These are phyloP conservation scores for Pseudomyrmex concolor DNA, from an alignment of 1,140 invertebrate genomes.

Conservation along the genomic window DNA sequence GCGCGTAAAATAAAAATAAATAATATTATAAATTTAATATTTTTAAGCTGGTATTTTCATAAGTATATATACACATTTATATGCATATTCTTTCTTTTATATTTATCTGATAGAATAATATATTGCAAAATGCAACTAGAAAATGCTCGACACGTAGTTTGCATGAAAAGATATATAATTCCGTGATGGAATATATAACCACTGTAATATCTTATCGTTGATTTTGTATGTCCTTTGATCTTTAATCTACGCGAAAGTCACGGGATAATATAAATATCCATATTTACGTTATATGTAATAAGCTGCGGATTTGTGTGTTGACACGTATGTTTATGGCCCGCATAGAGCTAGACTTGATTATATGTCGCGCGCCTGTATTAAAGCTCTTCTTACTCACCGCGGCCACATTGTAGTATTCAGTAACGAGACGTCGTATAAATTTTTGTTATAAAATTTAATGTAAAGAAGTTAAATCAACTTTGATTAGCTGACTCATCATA, in stretches of 20 bases:
- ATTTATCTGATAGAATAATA: background rate
- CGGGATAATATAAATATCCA: slow-evolving; percentile 12
- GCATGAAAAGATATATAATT: background rate
- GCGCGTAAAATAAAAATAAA: too few species aligned
- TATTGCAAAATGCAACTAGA: background rate
- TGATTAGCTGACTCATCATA: too few species aligned
- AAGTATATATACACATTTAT: too few species aligned
- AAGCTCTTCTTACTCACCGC: background rate
- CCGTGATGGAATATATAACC: background rate
- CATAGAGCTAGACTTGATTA: slow-evolving; percentile 32
- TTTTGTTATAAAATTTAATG: too few species aligned
- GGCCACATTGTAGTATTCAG: too few species aligned
- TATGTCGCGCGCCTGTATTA: slow-evolving; percentile 20
- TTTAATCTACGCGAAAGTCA: slow-evolving; percentile 16
- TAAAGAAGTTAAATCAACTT: too few species aligned
- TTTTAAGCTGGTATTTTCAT: background rate
- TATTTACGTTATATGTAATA: slow-evolving; percentile 30
- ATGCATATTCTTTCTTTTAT: background rate
- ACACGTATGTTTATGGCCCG: background rate
- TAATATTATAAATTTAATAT: background rate
- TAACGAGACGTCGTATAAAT: background rate
- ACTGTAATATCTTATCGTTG: slow-evolving; percentile 6
- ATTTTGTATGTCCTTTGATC: slow-evolving; percentile 25
- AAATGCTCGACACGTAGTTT: background rate
- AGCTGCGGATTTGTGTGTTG: slow-evolving; percentile 23